Conservation (phyloP, 2,113 vertebrate genomes). For the Garra rufa region DNA sequence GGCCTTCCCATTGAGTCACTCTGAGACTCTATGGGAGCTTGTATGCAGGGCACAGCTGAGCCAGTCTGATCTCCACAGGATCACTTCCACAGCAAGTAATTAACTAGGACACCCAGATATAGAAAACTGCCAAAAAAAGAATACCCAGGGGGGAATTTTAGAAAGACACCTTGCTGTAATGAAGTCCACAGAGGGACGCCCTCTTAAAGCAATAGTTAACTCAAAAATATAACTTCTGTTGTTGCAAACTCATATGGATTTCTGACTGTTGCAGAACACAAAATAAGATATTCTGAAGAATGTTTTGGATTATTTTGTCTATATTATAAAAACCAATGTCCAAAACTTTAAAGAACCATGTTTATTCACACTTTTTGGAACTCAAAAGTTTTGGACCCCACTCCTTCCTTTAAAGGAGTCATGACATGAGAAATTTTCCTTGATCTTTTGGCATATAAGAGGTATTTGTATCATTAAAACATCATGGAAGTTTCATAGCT, state of each 20-base stretch:
- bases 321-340: neutral
- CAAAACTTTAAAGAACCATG: neutral
- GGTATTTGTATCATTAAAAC: no score
- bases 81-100: conserved; percentile 33
- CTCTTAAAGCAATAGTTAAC: neutral
- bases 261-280: neutral
- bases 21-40: conserved; percentile 4
- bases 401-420: no score
- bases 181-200: neutral
- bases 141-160: neutral
- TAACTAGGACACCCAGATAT: conserved; percentile 49
- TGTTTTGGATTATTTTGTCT: neutral
- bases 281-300: neutral
- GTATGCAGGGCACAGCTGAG: conserved; percentile 14
- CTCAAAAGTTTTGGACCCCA: neutral
- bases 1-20: neutral
- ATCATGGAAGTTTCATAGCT: no score
- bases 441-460: no score
- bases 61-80: conserved; percentile 36
- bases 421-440: no score
- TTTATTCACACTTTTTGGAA: neutral
- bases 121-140: conserved; percentile 7
- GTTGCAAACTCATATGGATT: neutral
- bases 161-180: neutral
- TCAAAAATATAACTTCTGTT: neutral